Conservation (phyloP, 2,888 invertebrate species). For the Schizaphis graminum region DNA sequence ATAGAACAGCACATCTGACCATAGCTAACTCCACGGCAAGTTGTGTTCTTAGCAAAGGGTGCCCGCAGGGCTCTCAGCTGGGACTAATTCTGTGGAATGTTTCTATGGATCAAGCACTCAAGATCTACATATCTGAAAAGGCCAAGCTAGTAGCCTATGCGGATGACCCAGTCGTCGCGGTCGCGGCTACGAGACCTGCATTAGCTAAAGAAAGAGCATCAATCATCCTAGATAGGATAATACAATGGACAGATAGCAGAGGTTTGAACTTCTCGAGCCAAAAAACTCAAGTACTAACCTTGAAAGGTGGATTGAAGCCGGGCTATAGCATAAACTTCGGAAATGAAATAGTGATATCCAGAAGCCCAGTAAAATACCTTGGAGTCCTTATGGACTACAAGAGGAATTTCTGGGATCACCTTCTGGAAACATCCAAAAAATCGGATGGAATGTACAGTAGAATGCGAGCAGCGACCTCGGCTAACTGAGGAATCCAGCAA, state of each 20-base stretch:
- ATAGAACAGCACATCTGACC: not conserved
- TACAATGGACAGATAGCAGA: too few relatives aligned
- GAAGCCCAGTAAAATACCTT: too few relatives aligned
- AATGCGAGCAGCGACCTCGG: too few relatives aligned
- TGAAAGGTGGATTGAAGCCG: not conserved
- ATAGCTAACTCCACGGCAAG: not conserved
- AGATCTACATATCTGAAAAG: not conserved
- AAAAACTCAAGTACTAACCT: not conserved
- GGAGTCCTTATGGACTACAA: not conserved
- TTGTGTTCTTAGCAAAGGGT: not conserved
- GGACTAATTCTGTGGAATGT: not conserved
- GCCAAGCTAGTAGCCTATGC: not conserved
- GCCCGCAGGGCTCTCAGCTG: not conserved
- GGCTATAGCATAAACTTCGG: not conserved
- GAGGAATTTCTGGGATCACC: not conserved
- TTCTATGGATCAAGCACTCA: not conserved
- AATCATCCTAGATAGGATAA: too few relatives aligned
- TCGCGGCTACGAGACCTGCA: not conserved
- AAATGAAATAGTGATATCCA: not conserved
- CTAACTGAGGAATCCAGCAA: too few relatives aligned
- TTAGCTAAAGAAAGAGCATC: too few relatives aligned
- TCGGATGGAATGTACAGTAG: too few relatives aligned
- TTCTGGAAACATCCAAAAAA: too few relatives aligned
- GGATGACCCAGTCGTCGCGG: not conserved
- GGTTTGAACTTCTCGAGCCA: too few relatives aligned